Conservation (phyloP, 2,888 invertebrate species). For the Eupithecia pulchellata region DNA sequence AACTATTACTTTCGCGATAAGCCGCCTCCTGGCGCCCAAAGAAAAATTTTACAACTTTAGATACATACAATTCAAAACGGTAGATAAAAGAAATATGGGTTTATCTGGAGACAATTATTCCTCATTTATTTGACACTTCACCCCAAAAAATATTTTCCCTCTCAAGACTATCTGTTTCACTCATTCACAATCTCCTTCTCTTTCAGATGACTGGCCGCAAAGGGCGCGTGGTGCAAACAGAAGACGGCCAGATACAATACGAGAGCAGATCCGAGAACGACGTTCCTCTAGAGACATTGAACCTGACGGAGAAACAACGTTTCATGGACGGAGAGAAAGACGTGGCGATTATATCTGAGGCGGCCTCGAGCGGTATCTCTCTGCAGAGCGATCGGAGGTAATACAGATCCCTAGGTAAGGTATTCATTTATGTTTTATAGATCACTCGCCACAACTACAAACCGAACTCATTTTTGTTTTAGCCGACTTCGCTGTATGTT, state of each 20-base stretch:
- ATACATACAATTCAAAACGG: too few relatives aligned
- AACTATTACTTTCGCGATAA: background rate
- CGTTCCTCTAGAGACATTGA: constrained; percentile 98
- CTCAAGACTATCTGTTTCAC: background rate
- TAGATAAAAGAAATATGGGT: background rate
- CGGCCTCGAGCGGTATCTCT: constrained; percentile 98
- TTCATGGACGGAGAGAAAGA: constrained; percentile 99
- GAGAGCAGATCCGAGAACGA: constrained; percentile 97
- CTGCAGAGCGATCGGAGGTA: constrained; percentile 95
- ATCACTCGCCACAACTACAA: background rate
- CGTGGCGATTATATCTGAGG: constrained; percentile 99
- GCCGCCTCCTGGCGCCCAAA: background rate
- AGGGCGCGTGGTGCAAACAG: constrained; percentile 95
- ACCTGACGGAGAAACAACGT: constrained; percentile 94
- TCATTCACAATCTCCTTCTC: background rate
- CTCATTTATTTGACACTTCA: background rate
- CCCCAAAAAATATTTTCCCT: too few relatives aligned
- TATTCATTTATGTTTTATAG: background rate
- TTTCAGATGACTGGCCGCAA: constrained; percentile 98
- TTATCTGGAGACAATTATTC: too few relatives aligned
- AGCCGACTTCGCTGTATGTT: background rate
- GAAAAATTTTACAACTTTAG: too few relatives aligned
- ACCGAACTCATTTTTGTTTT: background rate
- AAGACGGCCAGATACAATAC: constrained; percentile 96
- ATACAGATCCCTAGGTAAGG: background rate